Evolutionary conservation across 2,888 invertebrate species (phyloP).

Genomic region (Sinelater perroti): DNA sequence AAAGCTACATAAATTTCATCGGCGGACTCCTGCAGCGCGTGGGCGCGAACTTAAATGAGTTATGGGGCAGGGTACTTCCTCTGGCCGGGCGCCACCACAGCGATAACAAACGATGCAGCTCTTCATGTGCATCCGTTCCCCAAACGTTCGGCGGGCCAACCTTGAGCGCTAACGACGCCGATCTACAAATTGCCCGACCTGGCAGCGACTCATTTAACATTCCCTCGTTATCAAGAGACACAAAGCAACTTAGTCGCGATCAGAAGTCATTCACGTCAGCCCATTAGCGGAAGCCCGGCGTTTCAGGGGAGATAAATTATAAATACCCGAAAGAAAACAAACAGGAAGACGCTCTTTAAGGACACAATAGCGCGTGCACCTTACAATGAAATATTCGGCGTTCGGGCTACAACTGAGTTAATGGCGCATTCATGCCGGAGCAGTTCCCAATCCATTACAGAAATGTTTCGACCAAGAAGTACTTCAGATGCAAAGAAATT

Average conservation of each 20-base stretch:
- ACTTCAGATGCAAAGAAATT: too few relatives aligned
- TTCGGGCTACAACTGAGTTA: too few relatives aligned
- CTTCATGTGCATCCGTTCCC: conserved; percentile 19
- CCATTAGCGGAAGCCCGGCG: conserved; percentile 4
- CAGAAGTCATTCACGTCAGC: conserved; percentile 10
- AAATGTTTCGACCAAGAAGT: too few relatives aligned
- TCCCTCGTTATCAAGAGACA: conserved; percentile 4
- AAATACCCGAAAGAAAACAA: background rate
- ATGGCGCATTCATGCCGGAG: too few relatives aligned
- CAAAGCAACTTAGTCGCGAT: background rate
- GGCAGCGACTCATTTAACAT: conserved; percentile 12
- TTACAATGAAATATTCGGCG: too few relatives aligned
- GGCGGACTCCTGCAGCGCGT: conserved; percentile 26
- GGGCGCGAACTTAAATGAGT: conserved; percentile 27
- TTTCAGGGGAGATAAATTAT: background rate
- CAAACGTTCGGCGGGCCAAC: conserved; percentile 2
- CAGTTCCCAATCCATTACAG: too few relatives aligned
- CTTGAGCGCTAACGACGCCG: conserved; percentile 1
- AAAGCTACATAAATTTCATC: conserved; percentile 31
- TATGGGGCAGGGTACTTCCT: conserved; percentile 28
- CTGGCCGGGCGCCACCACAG: conserved; percentile 16
- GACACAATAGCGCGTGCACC: too few relatives aligned
- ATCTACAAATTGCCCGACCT: conserved; percentile 10
- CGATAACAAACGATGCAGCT: conserved; percentile 27
- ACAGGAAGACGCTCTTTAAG: conserved; percentile 3